Conservation (phyloP, 2,113 vertebrate genomes). For the Semnornis frantzii region DNA sequence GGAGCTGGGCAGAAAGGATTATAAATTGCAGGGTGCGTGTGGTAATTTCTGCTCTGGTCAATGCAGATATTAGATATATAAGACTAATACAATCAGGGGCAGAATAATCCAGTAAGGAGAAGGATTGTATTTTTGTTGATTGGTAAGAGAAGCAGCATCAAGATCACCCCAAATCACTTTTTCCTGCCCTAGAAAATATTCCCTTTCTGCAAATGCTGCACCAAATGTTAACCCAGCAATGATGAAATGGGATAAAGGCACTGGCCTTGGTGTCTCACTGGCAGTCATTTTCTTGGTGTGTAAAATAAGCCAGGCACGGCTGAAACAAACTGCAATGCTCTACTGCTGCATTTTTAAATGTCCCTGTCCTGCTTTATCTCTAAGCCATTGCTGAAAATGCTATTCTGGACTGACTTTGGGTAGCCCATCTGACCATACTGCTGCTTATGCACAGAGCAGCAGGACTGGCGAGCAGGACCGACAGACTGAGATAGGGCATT, state of each 20-base stretch:
- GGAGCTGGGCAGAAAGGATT: conserved; percentile 46
- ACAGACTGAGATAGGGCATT: background rate
- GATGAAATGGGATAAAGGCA: conserved; percentile 30
- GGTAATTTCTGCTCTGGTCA: conserved; percentile 40
- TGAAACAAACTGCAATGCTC: background rate
- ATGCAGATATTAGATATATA: background rate
- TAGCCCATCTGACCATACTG: background rate
- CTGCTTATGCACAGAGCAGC: background rate
- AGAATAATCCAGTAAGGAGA: background rate
- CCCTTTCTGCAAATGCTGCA: background rate
- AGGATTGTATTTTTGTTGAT: conserved; percentile 35
- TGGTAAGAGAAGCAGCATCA: background rate
- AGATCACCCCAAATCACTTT: background rate
- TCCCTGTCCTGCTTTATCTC: background rate
- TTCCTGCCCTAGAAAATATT: background rate
- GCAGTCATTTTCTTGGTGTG: background rate
- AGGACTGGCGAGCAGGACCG: background rate
- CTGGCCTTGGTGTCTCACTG: background rate
- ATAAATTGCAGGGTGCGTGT: conserved; percentile 29
- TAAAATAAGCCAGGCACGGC: conserved; percentile 13
- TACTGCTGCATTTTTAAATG: background rate
- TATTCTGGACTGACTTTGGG: background rate
- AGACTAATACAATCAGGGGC: background rate
- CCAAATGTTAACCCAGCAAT: conserved; percentile 37
- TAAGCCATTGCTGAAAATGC: background rate